A percentile compares a stretch with the other conserved stretches of the same genome.
phyloP scores from a whole-genome alignment of 53 echinoderm and acorn worm species.

The Henricia sp. region DNA sequence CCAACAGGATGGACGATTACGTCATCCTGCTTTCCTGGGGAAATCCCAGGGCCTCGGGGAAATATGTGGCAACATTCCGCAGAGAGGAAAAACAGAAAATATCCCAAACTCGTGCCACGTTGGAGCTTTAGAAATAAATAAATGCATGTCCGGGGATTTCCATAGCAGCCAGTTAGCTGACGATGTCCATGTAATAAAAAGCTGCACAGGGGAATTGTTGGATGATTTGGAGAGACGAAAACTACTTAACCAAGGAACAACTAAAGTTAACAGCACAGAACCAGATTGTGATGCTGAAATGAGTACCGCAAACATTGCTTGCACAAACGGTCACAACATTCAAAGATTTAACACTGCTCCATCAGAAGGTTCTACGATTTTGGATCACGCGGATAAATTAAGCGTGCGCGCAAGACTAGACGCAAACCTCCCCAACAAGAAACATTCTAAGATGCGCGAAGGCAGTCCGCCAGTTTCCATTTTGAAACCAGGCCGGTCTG shows the following conservation, averaged over 20 bases:
- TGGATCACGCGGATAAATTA: constrained; percentile 54
- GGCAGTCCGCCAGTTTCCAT: constrained; percentile 7
- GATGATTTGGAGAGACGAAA: constrained; percentile 17
- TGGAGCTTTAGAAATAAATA: background rate
- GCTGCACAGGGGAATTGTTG: constrained; percentile 25
- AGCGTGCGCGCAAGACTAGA: constrained; percentile 57
- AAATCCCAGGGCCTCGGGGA: constrained; percentile 36
- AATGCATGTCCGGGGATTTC: constrained; percentile 14
- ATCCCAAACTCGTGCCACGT: constrained; percentile 12
- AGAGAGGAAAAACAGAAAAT: constrained; percentile 38
- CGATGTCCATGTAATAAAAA: constrained; percentile 15
- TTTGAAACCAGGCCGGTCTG: constrained; percentile 20
- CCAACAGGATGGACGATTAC: constrained; percentile 58
- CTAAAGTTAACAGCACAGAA: background rate
- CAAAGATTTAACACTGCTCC: background rate
- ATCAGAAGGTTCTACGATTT: background rate
- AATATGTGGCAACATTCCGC: background rate
- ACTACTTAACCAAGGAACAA: constrained; percentile 15
- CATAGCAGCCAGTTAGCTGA: constrained; percentile 38
- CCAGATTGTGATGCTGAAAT: constrained; percentile 24
- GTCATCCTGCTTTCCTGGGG: constrained; percentile 52
- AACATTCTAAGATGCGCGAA: constrained; percentile 29
- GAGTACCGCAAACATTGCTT: background rate
- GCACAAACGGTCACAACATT: background rate
- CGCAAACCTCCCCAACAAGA: constrained; percentile 16